Evolutionary conservation across 2,113 vertebrate species (phyloP).

Genomic region (Rana temporaria): DNA sequence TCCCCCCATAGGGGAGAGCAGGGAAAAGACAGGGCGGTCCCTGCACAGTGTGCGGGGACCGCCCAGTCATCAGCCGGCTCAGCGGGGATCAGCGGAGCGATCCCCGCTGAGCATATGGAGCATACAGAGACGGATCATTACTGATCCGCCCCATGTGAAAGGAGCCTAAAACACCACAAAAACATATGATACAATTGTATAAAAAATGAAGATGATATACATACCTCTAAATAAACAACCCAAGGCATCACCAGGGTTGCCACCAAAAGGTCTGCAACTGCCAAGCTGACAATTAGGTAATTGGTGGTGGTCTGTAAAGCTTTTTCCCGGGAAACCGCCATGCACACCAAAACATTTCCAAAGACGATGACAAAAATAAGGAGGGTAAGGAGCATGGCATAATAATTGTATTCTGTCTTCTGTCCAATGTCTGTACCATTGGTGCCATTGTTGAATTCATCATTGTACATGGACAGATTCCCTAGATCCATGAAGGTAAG

Average conservation of each 20-base stretch:
- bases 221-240: constrained; percentile 95
- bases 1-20: too few relatives aligned
- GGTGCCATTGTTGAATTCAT: constrained; percentile 79
- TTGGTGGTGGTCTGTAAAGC: constrained; percentile 98
- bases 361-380: constrained; percentile 97
- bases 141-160: too few relatives aligned
- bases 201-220: constrained; percentile 33
- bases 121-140: too few relatives aligned
- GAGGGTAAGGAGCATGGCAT: constrained; percentile 92
- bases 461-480: constrained; percentile 87
- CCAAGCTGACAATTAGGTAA: constrained; percentile 97
- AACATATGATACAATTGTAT: too few relatives aligned
- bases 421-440: constrained; percentile 77
- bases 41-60: too few relatives aligned
- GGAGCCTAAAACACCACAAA: too few relatives aligned
- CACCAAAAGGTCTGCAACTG: constrained; percentile 93
- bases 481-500: constrained; percentile 87
- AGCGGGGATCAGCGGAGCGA: too few relatives aligned
- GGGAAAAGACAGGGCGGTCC: too few relatives aligned
- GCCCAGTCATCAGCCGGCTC: too few relatives aligned
- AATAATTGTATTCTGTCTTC: constrained; percentile 91
- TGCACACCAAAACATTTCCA: constrained; percentile 96
- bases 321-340: constrained; percentile 94
- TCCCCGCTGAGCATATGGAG: too few relatives aligned
- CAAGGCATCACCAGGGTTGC: constrained; percentile 97